Evolutionary conservation across 2,797 vertebrate species (phyloP).

Genomic region (Buphagus erythrorhynchus): DNA sequence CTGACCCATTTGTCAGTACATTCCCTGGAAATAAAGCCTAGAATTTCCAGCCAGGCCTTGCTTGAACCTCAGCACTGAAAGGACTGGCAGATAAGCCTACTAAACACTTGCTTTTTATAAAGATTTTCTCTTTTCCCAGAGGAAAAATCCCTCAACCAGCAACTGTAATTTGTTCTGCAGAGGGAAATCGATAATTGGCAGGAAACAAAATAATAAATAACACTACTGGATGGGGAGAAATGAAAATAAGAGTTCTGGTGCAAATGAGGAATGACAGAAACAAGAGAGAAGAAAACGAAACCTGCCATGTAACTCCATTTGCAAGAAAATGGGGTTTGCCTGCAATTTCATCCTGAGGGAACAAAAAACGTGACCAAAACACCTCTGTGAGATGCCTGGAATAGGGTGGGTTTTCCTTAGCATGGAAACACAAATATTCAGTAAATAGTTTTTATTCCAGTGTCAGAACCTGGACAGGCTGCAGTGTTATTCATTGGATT

Average conservation of each 20-base stretch:
- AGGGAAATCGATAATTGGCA: conserved; percentile 38
- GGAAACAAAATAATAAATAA: conserved; percentile 67
- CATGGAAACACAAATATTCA: neutral
- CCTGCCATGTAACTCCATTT: conserved; percentile 35
- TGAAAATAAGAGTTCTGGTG: conserved; percentile 55
- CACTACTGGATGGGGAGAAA: conserved; percentile 2
- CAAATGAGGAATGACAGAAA: conserved; percentile 62
- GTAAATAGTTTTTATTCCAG: neutral
- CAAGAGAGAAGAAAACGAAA: neutral
- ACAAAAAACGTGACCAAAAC: neutral
- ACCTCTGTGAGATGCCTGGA: neutral
- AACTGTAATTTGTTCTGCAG: neutral
- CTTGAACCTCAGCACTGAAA: neutral
- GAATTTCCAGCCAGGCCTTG: neutral
- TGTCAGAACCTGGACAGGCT: neutral
- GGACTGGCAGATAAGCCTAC: neutral
- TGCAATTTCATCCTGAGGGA: neutral
- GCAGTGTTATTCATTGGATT: neutral
- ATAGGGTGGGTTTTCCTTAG: neutral
- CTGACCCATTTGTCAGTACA: neutral
- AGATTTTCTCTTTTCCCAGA: neutral
- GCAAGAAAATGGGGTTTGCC: conserved; percentile 27
- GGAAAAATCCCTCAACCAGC: neutral
- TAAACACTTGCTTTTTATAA: conserved; percentile 28
- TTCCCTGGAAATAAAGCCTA: neutral